Conservation (phyloP, 2,888 invertebrate genomes). For the Cordilura impudica region DNA sequence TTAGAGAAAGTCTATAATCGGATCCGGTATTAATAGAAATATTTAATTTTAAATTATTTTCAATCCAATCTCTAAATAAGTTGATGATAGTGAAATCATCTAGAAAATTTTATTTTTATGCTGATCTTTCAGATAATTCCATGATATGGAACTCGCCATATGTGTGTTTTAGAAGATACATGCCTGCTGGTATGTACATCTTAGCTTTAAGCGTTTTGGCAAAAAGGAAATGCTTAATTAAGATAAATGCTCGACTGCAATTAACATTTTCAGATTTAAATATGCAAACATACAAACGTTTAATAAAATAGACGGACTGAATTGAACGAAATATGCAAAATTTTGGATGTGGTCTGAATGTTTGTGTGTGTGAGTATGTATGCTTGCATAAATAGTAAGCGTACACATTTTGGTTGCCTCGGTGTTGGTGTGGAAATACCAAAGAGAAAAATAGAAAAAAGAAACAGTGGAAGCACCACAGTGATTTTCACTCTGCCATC, state of each 20-base stretch:
- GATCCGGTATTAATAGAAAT: too few relatives aligned
- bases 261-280: slow-evolving; percentile 69
- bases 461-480: slow-evolving; percentile 29
- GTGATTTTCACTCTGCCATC: slow-evolving; percentile 57
- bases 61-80: too few relatives aligned
- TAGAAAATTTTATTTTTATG: too few relatives aligned
- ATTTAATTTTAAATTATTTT: too few relatives aligned
- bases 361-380: not conserved
- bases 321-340: slow-evolving; percentile 34
- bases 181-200: slow-evolving; percentile 12
- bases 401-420: slow-evolving; percentile 40
- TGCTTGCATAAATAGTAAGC: not conserved
- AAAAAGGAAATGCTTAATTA: slow-evolving; percentile 69
- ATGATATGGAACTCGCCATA: slow-evolving; percentile 9
- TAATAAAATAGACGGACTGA: slow-evolving; percentile 5
- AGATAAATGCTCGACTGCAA: slow-evolving; percentile 71
- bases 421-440: slow-evolving; percentile 49
- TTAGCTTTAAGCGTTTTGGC: slow-evolving; percentile 44
- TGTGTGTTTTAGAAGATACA: not conserved
- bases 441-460: not conserved
- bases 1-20: too few relatives aligned
- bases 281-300: slow-evolving; percentile 54
- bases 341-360: slow-evolving; percentile 35
- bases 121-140: too few relatives aligned
- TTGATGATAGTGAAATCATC: too few relatives aligned